Conservation (phyloP, 2,797 vertebrate genomes). For the Distichodus sexfasciatus region DNA sequence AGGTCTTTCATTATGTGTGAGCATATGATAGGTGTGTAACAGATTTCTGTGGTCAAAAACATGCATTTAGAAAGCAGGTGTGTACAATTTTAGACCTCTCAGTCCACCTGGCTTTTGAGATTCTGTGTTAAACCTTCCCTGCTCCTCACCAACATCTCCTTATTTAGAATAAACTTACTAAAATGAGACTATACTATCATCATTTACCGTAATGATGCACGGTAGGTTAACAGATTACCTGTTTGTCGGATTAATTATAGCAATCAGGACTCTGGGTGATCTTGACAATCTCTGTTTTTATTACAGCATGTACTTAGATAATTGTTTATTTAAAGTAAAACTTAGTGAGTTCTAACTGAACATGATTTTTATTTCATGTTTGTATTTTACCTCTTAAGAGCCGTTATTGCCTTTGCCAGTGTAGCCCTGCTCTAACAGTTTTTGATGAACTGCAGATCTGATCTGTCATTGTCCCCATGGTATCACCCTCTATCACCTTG, state of each 20-base stretch:
- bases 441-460: conserved; percentile 18
- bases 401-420: too few relatives aligned
- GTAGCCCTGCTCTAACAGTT: conserved; percentile 35
- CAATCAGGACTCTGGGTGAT: too few relatives aligned
- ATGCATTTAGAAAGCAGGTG: too few relatives aligned
- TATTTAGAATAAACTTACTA: not conserved
- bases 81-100: too few relatives aligned
- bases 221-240: not conserved
- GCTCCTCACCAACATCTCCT: not conserved
- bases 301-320: too few relatives aligned
- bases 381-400: conserved; percentile 29
- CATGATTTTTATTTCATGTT: not conserved
- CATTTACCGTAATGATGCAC: not conserved
- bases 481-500: conserved; percentile 58
- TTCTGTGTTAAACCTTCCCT: not conserved
- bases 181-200: not conserved
- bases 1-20: too few relatives aligned
- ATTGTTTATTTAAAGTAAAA: too few relatives aligned
- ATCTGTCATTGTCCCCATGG: conserved; percentile 58
- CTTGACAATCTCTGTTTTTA: too few relatives aligned
- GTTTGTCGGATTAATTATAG: not conserved
- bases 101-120: too few relatives aligned
- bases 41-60: too few relatives aligned
- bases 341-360: too few relatives aligned
- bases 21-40: too few relatives aligned